A percentile compares a stretch with the other conserved stretches of the same genome.
Conservation (phyloP, 1,140 invertebrate genomes). For the Monochamus saltuarius region DNA sequence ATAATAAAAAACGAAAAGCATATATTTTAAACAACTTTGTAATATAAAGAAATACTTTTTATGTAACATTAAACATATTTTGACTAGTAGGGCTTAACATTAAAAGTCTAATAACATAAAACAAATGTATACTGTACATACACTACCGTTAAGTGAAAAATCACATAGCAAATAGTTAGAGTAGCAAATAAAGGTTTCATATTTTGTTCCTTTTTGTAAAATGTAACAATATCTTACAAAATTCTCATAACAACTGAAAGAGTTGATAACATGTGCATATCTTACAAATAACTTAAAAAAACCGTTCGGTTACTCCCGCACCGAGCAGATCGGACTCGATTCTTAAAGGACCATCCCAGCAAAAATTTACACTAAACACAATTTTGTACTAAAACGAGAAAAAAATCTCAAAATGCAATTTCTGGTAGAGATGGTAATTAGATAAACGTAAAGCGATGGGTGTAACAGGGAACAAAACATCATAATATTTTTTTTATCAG, state of each 20-base stretch:
- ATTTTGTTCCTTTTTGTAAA: slow-evolving; percentile 8
- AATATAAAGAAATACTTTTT: slow-evolving; percentile 30
- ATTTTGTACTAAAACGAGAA: not conserved
- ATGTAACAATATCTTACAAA: slow-evolving; percentile 15
- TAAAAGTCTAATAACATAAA: slow-evolving; percentile 39
- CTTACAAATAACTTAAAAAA: slow-evolving; percentile 5
- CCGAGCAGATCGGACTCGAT: not conserved
- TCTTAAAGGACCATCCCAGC: not conserved
- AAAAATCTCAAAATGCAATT: not conserved
- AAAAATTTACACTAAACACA: not conserved
- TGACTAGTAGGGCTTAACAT: slow-evolving; percentile 41
- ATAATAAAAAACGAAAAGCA: slow-evolving; percentile 38
- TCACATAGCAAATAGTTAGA: slow-evolving; percentile 42
- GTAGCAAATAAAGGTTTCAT: slow-evolving; percentile 22
- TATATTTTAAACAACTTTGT: slow-evolving; percentile 38
- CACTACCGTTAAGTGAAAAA: slow-evolving; percentile 39
- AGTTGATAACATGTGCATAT: too few relatives aligned
- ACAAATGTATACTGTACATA: slow-evolving; percentile 38
- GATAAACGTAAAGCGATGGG: too few relatives aligned
- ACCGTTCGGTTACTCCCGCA: not conserved
- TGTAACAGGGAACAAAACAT: too few relatives aligned
- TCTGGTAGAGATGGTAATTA: not conserved
- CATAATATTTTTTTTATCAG: too few relatives aligned
- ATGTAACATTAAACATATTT: slow-evolving; percentile 40
- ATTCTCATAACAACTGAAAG: slow-evolving; percentile 19